Evolutionary conservation across 2,113 vertebrate genomes (phyloP).

Genomic region (Gorsachius goisagi): DNA sequence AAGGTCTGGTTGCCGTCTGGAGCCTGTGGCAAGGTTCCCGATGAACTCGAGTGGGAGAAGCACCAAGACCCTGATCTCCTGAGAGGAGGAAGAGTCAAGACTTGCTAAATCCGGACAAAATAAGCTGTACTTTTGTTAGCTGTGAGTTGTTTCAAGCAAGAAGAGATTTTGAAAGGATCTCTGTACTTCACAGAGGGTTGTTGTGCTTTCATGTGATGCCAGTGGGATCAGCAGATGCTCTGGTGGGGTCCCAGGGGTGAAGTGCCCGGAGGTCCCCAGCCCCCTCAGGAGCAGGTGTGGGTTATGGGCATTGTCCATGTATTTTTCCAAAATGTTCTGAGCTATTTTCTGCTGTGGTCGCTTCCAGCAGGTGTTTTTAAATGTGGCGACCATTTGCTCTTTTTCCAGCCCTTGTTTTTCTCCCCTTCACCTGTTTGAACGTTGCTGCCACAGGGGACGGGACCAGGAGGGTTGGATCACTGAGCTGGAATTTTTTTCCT

Average conservation of each 20-base stretch:
- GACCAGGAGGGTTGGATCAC: neutral
- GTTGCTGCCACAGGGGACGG: neutral
- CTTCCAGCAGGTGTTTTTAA: neutral
- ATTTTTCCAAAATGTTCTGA: neutral
- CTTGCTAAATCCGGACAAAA: neutral
- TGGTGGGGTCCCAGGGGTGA: rapidly evolving
- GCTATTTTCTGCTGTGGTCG: neutral
- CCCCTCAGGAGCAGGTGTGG: neutral
- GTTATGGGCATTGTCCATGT: neutral
- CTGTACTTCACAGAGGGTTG: neutral
- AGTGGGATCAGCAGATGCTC: neutral
- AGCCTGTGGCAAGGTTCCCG: neutral
- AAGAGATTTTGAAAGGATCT: neutral
- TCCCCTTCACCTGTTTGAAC: neutral
- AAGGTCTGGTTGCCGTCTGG: neutral
- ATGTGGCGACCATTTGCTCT: neutral
- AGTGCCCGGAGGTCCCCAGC: neutral
- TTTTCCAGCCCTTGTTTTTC: neutral
- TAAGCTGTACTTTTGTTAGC: neutral
- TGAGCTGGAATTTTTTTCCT: neutral
- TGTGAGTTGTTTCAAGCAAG: neutral
- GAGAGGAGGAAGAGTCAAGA: neutral
- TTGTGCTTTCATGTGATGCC: conserved; percentile 17
- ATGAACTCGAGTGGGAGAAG: neutral
- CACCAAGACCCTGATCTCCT: neutral